Conservation (phyloP, 2,113 vertebrate genomes). For the Archilochus colubris region DNA sequence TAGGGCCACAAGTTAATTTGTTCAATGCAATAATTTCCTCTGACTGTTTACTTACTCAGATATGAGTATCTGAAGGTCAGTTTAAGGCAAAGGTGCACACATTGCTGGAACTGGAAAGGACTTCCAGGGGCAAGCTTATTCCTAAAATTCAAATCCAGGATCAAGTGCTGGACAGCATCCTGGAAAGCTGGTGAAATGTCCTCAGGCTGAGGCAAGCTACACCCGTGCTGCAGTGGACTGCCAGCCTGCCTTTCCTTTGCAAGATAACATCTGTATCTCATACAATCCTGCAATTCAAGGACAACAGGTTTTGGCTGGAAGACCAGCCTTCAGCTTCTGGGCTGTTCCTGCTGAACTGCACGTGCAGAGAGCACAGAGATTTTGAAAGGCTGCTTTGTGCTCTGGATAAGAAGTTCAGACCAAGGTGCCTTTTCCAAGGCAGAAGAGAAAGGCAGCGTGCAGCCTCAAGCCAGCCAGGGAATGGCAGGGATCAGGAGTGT, state of each 20-base stretch:
- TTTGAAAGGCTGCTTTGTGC: conserved; percentile 45
- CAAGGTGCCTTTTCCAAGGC: neutral
- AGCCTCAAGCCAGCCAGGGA: conserved; percentile 4
- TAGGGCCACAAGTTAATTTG: neutral
- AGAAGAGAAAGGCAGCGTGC: neutral
- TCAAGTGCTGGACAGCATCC: neutral
- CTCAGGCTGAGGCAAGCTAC: neutral
- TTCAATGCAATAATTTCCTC: neutral
- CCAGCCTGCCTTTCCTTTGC: neutral
- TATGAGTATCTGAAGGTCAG: neutral
- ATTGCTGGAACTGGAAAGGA: neutral
- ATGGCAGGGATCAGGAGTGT: neutral
- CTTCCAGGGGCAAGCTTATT: neutral
- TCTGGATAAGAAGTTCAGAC: neutral
- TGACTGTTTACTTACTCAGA: neutral
- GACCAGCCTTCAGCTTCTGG: neutral
- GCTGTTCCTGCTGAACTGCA: neutral
- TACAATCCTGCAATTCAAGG: neutral
- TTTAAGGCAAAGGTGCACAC: neutral
- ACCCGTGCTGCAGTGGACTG: neutral
- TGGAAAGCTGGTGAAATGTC: neutral
- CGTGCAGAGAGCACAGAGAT: neutral
- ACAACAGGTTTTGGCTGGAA: neutral
- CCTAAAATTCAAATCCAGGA: neutral
- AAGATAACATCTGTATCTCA: fast-evolving